Base-by-base conservation (phyloP, 2,797 vertebrate genomes). In the Poecilia picta region DNA sequence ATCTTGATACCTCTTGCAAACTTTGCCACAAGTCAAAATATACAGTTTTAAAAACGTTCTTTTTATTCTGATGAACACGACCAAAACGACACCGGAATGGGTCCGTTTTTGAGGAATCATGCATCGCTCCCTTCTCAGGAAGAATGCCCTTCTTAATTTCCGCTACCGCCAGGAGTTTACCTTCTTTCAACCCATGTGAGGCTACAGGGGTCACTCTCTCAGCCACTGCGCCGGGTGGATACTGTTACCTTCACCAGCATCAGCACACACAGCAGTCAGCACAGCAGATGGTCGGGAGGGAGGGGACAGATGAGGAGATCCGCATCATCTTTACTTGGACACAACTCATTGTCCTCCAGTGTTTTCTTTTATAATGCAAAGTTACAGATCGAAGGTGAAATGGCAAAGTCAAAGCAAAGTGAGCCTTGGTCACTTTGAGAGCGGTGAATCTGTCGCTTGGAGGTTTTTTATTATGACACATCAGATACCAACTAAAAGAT, bases 241-340 rank as follows among this genome's bases (percentile, higher is more conserved):
- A 89, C 83, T 81, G 85, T 94, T 93, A 91, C 92, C 88, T 89
- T 78, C 80, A 87, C 47, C 79, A 81, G 85, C 89, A 89, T 93
- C 89, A 90, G 83, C 91, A 88, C 89, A 90, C 92, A 92, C 87
- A 89, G 86, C 89, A 89, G 88, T 90, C 89, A 90, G 89, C 89
- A 90, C 87, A 91, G 81, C 92, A 93, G 88, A 92, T 91, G 91
- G 87, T 78, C 84, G 73, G 81, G 53, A 90, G 83, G 84, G 76
- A 88, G 76, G 79, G 89, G 81, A 89, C 77, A 85, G 78, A 83
- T 74, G 28, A 80, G 77, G 77, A 90, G 74, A 88, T 80, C 83
- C 80, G 57, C 80, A 82, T 88, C 79, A 83, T 89, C 84, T 85
- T 91, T 81, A 76, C 83, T 87, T 78, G 83, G 89, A 88, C 83